These are phyloP conservation scores for Tethea ocularis DNA, from an alignment of 2,888 invertebrate genomes.

Conservation along the genomic window DNA sequence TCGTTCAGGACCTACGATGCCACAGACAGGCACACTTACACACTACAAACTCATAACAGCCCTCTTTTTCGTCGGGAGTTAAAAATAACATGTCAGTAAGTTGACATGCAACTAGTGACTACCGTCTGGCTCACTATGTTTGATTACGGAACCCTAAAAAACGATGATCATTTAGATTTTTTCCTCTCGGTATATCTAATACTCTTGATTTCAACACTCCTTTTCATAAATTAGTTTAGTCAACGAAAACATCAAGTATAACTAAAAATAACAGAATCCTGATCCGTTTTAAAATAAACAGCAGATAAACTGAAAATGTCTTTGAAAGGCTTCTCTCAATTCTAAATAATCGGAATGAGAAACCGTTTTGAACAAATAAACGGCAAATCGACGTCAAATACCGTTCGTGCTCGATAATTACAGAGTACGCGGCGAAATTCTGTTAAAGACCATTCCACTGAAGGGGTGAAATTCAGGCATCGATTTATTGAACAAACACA, in stretches of 20 bases:
- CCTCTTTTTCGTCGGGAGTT: too few relatives aligned
- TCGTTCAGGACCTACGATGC: too few relatives aligned
- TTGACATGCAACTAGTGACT: too few relatives aligned
- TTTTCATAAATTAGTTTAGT: not conserved
- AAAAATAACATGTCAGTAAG: too few relatives aligned
- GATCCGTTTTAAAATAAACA: slow-evolving; percentile 3
- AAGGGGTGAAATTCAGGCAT: slow-evolving; percentile 28
- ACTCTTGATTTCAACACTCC: not conserved
- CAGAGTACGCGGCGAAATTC: slow-evolving; percentile 14
- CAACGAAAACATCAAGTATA: not conserved
- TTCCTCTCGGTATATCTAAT: not conserved
- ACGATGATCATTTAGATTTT: not conserved
- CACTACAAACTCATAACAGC: too few relatives aligned
- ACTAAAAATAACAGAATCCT: not conserved
- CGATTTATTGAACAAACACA: slow-evolving; percentile 34
- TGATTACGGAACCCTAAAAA: too few relatives aligned
- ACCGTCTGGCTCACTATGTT: too few relatives aligned
- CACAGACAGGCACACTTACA: too few relatives aligned
- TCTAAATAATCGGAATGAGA: slow-evolving; percentile 5
- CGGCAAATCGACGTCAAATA: slow-evolving; percentile 13
- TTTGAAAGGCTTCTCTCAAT: not conserved
- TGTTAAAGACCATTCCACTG: slow-evolving; percentile 16
- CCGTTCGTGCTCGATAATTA: slow-evolving; percentile 9
- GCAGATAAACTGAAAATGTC: not conserved
- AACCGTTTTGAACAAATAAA: slow-evolving; percentile 4